Evolutionary conservation across 2,888 invertebrate species (phyloP).

Genomic region (Oligia fasciuncula): DNA sequence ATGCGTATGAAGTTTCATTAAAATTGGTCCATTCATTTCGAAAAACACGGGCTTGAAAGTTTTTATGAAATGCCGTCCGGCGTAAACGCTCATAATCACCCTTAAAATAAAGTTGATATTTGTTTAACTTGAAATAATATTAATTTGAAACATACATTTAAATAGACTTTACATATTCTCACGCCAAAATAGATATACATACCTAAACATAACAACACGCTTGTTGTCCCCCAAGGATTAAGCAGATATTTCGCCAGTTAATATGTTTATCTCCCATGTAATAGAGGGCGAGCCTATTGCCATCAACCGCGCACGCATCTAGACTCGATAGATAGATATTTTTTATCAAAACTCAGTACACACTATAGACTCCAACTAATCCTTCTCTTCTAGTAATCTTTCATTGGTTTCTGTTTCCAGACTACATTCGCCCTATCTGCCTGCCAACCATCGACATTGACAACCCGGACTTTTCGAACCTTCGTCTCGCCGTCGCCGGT

Average conservation of each 20-base stretch:
- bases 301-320: neutral
- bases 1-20: too few species aligned
- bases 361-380: neutral
- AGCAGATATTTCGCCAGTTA: neutral
- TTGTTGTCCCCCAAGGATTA: neutral
- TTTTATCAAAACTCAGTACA: neutral
- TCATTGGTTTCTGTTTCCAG: constrained; percentile 72
- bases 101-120: too few species aligned
- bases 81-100: too few species aligned
- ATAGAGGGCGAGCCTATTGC: neutral
- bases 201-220: neutral
- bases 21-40: too few species aligned
- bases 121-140: too few species aligned
- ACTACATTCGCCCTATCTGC: constrained; percentile 85
- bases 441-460: constrained; percentile 83
- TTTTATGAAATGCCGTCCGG: too few species aligned
- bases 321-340: neutral
- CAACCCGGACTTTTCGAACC: constrained; percentile 75
- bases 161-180: neutral
- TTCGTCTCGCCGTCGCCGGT: constrained; percentile 82
- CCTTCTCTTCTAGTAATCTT: neutral
- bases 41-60: too few species aligned
- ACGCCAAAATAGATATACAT: neutral
- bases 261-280: neutral
- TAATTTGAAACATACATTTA: too few species aligned